Base-by-base conservation (phyloP, 35 echinoderm and acorn worm genomes). In the Anneissia japonica region DNA sequence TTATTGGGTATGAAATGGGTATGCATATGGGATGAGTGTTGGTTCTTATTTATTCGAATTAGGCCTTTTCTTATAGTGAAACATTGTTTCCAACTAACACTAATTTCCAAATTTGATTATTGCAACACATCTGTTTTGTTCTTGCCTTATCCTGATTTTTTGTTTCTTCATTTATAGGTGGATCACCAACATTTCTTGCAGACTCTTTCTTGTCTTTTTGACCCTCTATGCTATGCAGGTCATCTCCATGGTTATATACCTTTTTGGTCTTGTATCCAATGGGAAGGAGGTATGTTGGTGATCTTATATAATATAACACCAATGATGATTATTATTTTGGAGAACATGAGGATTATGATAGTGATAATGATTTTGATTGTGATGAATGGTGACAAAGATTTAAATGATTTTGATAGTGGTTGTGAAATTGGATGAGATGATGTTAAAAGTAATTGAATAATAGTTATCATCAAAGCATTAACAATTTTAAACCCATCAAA, bases 241-340 rank as follows among this genome's bases (percentile, higher is more conserved):
- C 37, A 21, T 81, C n/a, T 81, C 79, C 37, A 81, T 81, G n/a
- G 79, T 81, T 3, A 39, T 81, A 0, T 81, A 81, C 36, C 30
- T 81, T 28, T 38, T 39, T 14, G 79, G 38, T 26, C 40, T 26
- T 39, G 38, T 39, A 38, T 38, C 36, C 5, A 23, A 39, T 39
- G 38, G 35, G 16, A 37, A 81, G 2, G 51, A 64, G 51, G 51
- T 64, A 45, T 45, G 40, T 16, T 7, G 4, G 4, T 45, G 40
- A 45, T 16, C 40, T 45, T 45, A 45, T 45, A 16, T 45, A 45
- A 45, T 45, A 16, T 45, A 16, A 45, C 16, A 45, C 16, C 16
- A 16, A 45, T 45, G 4, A 45, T 45, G 40, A 45, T 45, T 45
- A n/a, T n/a, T n/a, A n/a, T n/a, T n/a, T n/a, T 72, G 55, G n/a